Evolutionary conservation across 2,888 invertebrate species (phyloP).

Genomic region (Sminthurides aquaticus): DNA sequence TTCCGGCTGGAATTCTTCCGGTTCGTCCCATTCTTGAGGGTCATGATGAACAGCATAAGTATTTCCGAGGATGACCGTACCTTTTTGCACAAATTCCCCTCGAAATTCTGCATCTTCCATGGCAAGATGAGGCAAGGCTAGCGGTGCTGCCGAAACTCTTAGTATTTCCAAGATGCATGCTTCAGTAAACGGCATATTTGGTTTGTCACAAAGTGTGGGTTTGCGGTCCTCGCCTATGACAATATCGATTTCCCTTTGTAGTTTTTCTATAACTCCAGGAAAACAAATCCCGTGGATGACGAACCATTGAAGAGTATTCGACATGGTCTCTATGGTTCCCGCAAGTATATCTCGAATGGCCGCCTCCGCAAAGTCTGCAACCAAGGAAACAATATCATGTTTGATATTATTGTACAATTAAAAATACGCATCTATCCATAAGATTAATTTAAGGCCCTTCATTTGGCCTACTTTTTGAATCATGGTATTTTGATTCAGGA

Average conservation of each 20-base stretch:
- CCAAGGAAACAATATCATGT: too few relatives aligned
- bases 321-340: neutral
- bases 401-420: too few relatives aligned
- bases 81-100: neutral
- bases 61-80: neutral
- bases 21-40: neutral
- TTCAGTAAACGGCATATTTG: neutral
- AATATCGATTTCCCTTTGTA: neutral
- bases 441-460: too few relatives aligned
- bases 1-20: neutral
- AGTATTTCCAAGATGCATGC: neutral
- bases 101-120: neutral
- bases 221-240: neutral
- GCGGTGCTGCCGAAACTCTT: neutral
- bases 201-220: neutral
- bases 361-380: too few relatives aligned
- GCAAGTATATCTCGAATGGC: neutral
- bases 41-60: neutral
- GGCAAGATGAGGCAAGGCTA: neutral
- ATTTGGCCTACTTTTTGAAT: too few relatives aligned
- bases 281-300: neutral
- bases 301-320: neutral
- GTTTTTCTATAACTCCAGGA: neutral
- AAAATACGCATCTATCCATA: too few relatives aligned
- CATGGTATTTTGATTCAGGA: too few relatives aligned